Percentiles rank a stretch among this genome's conserved stretches.
phyloP scores from a whole-genome alignment of 1,140 invertebrate genomes.

The Stegodyphus dumicola region DNA sequence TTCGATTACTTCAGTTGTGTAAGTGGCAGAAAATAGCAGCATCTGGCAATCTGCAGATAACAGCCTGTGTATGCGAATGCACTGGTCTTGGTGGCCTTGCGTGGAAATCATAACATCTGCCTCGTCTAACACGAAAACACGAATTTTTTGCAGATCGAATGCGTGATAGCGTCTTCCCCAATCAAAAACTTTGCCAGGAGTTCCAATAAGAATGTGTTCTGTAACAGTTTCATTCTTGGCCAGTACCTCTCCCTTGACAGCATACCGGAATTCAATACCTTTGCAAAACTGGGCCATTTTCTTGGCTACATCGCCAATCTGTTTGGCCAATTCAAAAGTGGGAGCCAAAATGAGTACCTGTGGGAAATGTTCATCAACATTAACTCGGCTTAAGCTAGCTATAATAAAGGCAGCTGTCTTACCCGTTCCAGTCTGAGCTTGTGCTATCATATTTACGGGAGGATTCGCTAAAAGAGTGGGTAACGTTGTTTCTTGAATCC shows the following conservation, averaged over 20 bases:
- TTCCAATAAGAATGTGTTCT: conserved; percentile 96
- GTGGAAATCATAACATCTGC: conserved; percentile 99
- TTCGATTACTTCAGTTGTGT: conserved; percentile 91
- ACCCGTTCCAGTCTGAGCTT: conserved; percentile 97
- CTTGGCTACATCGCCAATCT: conserved; percentile 93
- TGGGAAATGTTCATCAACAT: conserved; percentile 80
- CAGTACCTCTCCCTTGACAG: conserved; percentile 89
- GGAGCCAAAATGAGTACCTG: conserved; percentile 81
- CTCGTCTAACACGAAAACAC: conserved; percentile 96
- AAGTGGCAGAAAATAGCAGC: conserved; percentile 99
- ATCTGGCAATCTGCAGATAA: conserved; percentile 87
- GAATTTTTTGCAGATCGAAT: conserved; percentile 88
- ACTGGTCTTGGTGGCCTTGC: conserved; percentile 97
- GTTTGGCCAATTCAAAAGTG: conserved; percentile 96
- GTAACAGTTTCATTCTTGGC: conserved; percentile 69
- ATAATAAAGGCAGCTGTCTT: conserved; percentile 98
- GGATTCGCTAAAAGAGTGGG: conserved; percentile 95
- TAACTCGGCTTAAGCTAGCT: conserved; percentile 86
- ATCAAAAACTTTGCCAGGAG: conserved; percentile 78
- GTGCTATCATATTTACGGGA: conserved; percentile 97
- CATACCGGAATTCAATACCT: conserved; percentile 88
- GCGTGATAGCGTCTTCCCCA: conserved; percentile 87
- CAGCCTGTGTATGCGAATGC: conserved; percentile 91
- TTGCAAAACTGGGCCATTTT: conserved; percentile 86
- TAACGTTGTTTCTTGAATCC: conserved; percentile 96